A percentile compares a stretch with the other conserved stretches of the same genome.
phyloP scores from a whole-genome alignment of 2,113 vertebrate genomes.

The Rhagologus leucostigma region DNA sequence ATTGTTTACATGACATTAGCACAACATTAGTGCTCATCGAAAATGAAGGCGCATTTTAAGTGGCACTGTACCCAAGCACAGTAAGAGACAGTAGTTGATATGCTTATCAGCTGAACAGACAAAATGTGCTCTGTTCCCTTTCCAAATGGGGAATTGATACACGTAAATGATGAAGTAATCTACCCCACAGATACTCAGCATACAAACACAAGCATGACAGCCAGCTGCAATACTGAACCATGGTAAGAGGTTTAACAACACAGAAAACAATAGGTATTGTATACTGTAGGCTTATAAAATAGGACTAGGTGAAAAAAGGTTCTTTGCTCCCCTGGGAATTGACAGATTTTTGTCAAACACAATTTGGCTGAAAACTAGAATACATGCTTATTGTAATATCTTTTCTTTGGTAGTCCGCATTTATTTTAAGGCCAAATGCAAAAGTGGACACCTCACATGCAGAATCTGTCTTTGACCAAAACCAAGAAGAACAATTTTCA shows the following conservation, averaged over 20 bases:
- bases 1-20: constrained; percentile 17
- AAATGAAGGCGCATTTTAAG: neutral
- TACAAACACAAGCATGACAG: constrained; percentile 23
- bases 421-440: neutral
- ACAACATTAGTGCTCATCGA: neutral
- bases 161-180: constrained; percentile 28
- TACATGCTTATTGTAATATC: neutral
- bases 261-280: constrained; percentile 58
- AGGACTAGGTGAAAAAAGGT: neutral
- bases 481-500: neutral
- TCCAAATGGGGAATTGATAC: constrained; percentile 24
- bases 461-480: neutral
- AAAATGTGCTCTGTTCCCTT: neutral
- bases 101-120: constrained; percentile 33
- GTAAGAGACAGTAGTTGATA: neutral
- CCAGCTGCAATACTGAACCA: constrained; percentile 6
- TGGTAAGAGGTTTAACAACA: constrained; percentile 30
- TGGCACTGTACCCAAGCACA: neutral
- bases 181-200: constrained; percentile 15
- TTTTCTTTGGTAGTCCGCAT: neutral
- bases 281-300: constrained; percentile 34
- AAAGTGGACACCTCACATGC: neutral
- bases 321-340: neutral
- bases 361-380: neutral
- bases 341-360: constrained; percentile 8